These are phyloP conservation scores for Agelastica alni DNA, from an alignment of 2,888 invertebrate genomes.

Conservation along the genomic window DNA sequence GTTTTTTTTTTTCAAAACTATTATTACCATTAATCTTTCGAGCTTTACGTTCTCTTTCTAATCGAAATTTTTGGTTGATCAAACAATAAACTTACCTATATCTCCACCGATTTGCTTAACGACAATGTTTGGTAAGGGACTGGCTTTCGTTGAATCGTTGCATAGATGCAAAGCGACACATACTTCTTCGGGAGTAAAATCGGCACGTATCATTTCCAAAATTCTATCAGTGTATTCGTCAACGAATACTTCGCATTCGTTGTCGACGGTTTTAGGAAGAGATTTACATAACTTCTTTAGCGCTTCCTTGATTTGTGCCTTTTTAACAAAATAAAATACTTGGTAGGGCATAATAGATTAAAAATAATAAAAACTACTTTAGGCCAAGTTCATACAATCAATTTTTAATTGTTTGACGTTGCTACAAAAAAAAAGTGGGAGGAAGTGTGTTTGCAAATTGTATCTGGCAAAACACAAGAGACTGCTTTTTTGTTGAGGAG, in stretches of 20 bases:
- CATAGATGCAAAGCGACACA: slow-evolving; percentile 80
- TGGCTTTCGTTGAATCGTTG: slow-evolving; percentile 57
- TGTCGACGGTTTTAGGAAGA: slow-evolving; percentile 65
- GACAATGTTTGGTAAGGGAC: slow-evolving; percentile 25
- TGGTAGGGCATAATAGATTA: too few relatives aligned
- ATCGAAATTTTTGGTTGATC: too few relatives aligned
- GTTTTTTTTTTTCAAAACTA: too few relatives aligned
- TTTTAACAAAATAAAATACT: too few relatives aligned
- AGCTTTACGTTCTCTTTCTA: too few relatives aligned
- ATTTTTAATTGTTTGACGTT: too few relatives aligned
- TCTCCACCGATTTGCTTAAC: slow-evolving; percentile 39
- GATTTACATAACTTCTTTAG: slow-evolving; percentile 72
- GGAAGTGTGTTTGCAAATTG: not conserved
- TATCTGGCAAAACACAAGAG: too few relatives aligned
- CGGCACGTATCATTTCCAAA: slow-evolving; percentile 76
- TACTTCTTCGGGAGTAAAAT: slow-evolving; percentile 75
- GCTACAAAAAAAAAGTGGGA: not conserved
- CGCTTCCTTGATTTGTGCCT: slow-evolving; percentile 72
- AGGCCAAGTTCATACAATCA: too few relatives aligned
- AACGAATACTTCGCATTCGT: slow-evolving; percentile 77
- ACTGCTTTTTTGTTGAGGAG: too few relatives aligned
- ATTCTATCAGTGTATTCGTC: slow-evolving; percentile 75
- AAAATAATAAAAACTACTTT: too few relatives aligned
- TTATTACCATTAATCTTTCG: too few relatives aligned
- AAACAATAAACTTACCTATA: slow-evolving; percentile 39